phyloP scores from a whole-genome alignment of 2,888 invertebrate species.

The Protula sp. region DNA sequence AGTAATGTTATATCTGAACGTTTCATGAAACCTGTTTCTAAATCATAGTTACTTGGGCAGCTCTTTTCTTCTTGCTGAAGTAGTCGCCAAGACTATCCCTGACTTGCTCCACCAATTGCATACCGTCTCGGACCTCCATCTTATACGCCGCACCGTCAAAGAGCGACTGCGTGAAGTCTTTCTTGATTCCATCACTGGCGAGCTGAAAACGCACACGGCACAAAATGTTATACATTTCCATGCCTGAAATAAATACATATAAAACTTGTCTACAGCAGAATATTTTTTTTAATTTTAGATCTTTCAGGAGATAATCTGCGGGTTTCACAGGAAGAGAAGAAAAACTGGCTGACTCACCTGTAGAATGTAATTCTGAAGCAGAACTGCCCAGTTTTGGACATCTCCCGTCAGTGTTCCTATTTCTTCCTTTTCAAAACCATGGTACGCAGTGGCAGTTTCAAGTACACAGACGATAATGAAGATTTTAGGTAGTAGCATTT shows the following conservation, averaged over 20 bases:
- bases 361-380: conserved; percentile 54
- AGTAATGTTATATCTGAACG: too few relatives aligned
- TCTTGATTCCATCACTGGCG: conserved; percentile 52
- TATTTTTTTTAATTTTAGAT: too few relatives aligned
- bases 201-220: conserved; percentile 38
- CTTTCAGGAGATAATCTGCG: too few relatives aligned
- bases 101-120: conserved; percentile 43
- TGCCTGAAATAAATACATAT: background rate
- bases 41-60: conserved; percentile 50
- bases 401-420: conserved; percentile 43
- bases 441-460: too few relatives aligned
- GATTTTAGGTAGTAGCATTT: too few relatives aligned
- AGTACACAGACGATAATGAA: too few relatives aligned
- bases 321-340: too few relatives aligned
- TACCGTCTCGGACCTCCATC: conserved; percentile 48
- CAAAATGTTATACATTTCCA: background rate
- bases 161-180: conserved; percentile 49
- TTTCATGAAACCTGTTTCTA: too few relatives aligned
- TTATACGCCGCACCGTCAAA: conserved; percentile 51
- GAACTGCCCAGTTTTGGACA: conserved; percentile 54
- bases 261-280: too few relatives aligned
- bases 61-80: conserved; percentile 46
- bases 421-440: conserved; percentile 5
- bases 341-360: conserved; percentile 50
- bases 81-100: conserved; percentile 45